Base-by-base conservation (phyloP, 2,888 invertebrate species). In the Standfussiana lucernea region DNA sequence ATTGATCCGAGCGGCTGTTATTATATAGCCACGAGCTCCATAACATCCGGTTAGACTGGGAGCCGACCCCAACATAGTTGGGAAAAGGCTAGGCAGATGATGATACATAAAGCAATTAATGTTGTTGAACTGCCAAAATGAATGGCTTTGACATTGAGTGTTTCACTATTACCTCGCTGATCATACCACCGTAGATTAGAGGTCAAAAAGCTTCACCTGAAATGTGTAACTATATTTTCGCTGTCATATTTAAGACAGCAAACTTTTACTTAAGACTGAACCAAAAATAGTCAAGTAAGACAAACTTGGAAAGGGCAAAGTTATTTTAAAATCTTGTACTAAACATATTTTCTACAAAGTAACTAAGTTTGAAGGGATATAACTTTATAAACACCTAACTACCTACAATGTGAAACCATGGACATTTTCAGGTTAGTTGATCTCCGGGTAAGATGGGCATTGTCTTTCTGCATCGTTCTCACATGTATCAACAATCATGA, bases 381-480 rank as follows among this genome's bases (percentile, higher is more conserved):
- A 40, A 35, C 59, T 64, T 74, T 35, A 64, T 45, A 47, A 45
- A 50, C 56, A 77, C 62, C n/a, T 24, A 40, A 1, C 1, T 59
- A 59, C 24, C 32, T 32, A 28, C 50, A 68, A 61, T 72, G 42
- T 45, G 37, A 61, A 18, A 73, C 61, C 35, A 79, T 53, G 28
- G 42, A 61, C n/a, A 35, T 53, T 75, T 70, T 70, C 47, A 65
- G 35, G 47, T 59, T 50, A 72, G 40, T 24, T 59, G 69, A 71
- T 56, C 28, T 73, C 21, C 7, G 40, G 15, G 13, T 66, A 75
- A 81, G 67, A 59, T n/a, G n/a, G n/a, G n/a, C n/a, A n/a, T n/a
- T n/a, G n/a, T n/a, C n/a, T n/a, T n/a, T n/a, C n/a, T n/a, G n/a
- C n/a, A n/a, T n/a, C n/a, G n/a, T n/a, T n/a, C n/a, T n/a, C n/a